phyloP scores from a whole-genome alignment of 1,140 invertebrate genomes.

The Bombyx mandarina region DNA sequence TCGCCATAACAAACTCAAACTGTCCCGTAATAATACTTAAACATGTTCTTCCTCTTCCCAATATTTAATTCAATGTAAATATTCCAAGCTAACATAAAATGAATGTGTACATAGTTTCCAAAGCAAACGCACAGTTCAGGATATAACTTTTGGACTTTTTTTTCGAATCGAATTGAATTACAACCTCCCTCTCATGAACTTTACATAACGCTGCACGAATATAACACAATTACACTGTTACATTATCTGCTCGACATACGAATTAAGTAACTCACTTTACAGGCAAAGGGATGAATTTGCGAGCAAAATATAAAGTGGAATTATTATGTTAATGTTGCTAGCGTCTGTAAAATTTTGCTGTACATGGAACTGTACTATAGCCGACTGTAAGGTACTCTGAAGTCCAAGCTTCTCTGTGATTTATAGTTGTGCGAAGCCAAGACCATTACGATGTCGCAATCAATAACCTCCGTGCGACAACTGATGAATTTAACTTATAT shows the following conservation, averaged over 20 bases:
- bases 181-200: no score
- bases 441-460: constrained; percentile 50
- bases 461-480: constrained; percentile 37
- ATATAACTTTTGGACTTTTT: no score
- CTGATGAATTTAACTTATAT: constrained; percentile 39
- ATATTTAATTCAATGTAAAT: no score
- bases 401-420: constrained; percentile 23
- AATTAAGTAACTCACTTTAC: constrained; percentile 5
- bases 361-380: not conserved
- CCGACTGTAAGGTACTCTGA: not conserved
- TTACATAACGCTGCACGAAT: no score
- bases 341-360: not conserved
- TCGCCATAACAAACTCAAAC: no score
- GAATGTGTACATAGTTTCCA: no score
- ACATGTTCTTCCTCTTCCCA: no score
- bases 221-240: no score
- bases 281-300: not conserved
- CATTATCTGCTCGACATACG: constrained; percentile 1
- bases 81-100: no score
- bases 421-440: constrained; percentile 35
- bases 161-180: no score
- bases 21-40: no score
- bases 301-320: constrained; percentile 2
- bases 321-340: not conserved
- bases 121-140: no score